Conservation (phyloP, 2,113 vertebrate genomes). For the Emydocephalus ijimae region DNA sequence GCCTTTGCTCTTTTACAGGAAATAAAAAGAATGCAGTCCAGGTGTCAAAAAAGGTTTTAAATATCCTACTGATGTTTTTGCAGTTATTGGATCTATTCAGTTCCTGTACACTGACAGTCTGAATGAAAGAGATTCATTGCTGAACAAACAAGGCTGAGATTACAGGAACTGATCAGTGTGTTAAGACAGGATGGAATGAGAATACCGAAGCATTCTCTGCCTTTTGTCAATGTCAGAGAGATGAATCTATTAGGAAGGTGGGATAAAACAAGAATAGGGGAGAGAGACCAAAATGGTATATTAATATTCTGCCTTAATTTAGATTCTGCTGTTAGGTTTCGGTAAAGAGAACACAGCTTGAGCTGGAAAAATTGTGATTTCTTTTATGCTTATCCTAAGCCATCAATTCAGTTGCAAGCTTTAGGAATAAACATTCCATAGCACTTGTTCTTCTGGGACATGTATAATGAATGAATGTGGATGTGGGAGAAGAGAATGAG, state of each 20-base stretch:
- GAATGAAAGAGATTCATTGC: conserved; percentile 52
- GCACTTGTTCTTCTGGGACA: neutral
- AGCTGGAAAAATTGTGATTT: neutral
- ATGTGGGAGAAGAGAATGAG: neutral
- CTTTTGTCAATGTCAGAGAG: conserved; percentile 29
- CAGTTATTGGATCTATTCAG: conserved; percentile 34
- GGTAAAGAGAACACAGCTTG: neutral
- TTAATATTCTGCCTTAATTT: conserved; percentile 43
- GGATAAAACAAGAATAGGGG: conserved; percentile 1
- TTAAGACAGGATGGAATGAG: conserved; percentile 53
- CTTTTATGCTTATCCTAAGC: neutral
- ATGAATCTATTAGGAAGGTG: conserved; percentile 20
- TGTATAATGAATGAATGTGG: neutral
- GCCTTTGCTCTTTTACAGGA: conserved; percentile 43
- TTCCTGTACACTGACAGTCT: conserved; percentile 6
- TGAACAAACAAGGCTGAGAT: conserved; percentile 45
- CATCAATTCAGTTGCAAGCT: neutral
- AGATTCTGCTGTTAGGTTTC: neutral
- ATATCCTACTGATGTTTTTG: conserved; percentile 18
- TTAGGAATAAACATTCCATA: neutral
- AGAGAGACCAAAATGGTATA: conserved; percentile 40
- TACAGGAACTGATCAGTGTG: conserved; percentile 53
- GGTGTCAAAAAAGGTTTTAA: conserved; percentile 27
- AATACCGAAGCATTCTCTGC: conserved; percentile 52
- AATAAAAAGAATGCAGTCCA: conserved; percentile 46